These are phyloP conservation scores for Grallaria varia DNA, from an alignment of 2,113 vertebrate genomes.

Conservation along the genomic window DNA sequence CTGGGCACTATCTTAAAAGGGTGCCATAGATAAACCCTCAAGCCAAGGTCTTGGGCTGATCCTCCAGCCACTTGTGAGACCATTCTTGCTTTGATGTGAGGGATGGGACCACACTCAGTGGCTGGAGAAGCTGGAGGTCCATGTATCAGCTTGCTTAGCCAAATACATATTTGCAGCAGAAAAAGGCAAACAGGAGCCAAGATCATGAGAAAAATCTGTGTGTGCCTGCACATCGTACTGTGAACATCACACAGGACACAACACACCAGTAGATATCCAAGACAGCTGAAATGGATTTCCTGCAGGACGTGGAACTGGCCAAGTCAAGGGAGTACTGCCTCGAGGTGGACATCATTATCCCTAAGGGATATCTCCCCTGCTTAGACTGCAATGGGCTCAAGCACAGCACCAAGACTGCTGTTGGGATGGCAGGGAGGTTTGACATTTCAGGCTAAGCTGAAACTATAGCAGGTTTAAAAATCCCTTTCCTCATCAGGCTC, in stretches of 20 bases:
- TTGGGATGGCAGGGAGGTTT: neutral
- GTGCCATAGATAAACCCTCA: neutral
- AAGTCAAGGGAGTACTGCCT: neutral
- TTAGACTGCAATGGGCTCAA: neutral
- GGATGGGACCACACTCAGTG: neutral
- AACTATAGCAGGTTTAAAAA: neutral
- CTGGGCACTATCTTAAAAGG: neutral
- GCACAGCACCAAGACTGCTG: neutral
- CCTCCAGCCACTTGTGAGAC: neutral
- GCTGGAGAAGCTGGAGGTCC: neutral
- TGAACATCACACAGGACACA: accelerated
- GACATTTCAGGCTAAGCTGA: neutral
- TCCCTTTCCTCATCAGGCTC: neutral
- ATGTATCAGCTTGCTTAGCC: neutral
- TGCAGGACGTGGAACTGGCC: neutral
- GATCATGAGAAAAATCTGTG: accelerated
- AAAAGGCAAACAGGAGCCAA: neutral
- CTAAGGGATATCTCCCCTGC: accelerated
- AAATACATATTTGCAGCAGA: neutral
- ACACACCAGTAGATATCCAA: neutral
- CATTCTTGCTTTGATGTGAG: accelerated
- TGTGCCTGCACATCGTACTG: accelerated
- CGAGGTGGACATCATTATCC: no score
- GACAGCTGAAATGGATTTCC: neutral
- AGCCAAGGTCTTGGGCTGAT: neutral